Conservation (phyloP, 1,140 invertebrate genomes). For the Tenebrio molitor region DNA sequence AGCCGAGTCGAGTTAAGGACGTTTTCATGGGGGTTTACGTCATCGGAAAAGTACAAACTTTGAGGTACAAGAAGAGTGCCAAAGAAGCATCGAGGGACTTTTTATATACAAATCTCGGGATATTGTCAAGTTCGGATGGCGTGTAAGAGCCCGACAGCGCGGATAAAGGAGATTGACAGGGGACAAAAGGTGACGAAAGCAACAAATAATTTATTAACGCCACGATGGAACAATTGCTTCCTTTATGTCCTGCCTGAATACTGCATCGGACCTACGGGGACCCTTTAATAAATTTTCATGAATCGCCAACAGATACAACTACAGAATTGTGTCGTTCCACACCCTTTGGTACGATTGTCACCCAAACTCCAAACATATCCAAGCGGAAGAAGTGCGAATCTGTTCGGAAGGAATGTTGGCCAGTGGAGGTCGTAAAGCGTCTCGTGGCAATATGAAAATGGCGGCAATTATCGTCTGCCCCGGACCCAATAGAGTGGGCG, state of each 20-base stretch:
- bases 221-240: constrained; percentile 9
- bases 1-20: neutral
- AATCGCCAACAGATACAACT: neutral
- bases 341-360: neutral
- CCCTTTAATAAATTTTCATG: constrained; percentile 19
- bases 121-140: constrained; percentile 12
- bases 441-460: constrained; percentile 1
- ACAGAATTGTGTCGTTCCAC: neutral
- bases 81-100: constrained; percentile 19
- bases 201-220: constrained; percentile 32
- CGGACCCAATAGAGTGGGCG: constrained; percentile 13
- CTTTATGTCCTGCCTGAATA: constrained; percentile 14
- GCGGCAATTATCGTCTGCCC: constrained; percentile 7
- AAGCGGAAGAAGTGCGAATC: too few relatives aligned
- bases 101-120: constrained; percentile 15
- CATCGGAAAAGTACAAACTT: constrained; percentile 24
- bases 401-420: too few relatives aligned
- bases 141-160: neutral
- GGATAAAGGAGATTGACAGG: constrained; percentile 3
- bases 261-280: constrained; percentile 14
- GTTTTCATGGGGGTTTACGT: neutral
- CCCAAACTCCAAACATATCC: too few relatives aligned
- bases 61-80: neutral
- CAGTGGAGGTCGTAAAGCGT: too few relatives aligned
- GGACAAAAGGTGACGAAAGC: constrained; percentile 27